Base-by-base conservation (phyloP, 2,888 invertebrate species). In the Lasioglossum oenotherae region DNA sequence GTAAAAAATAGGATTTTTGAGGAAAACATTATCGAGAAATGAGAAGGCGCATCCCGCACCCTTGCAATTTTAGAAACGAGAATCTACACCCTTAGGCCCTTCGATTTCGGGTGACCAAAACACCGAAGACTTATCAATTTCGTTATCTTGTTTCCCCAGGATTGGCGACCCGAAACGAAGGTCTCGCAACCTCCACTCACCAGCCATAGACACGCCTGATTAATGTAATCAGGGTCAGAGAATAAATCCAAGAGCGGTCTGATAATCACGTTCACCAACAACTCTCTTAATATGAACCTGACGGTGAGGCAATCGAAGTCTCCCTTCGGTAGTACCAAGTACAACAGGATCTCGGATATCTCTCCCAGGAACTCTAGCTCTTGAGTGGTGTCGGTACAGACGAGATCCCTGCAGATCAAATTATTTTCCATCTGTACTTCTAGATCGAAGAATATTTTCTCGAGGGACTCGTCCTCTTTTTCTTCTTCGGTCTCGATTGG, bases 171-270 rank as follows among this genome's bases (percentile, higher is more conserved):
- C n/a, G 57, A 57, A 57, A 10, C n/a, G n/a, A 57, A 57, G 12
- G 12, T 57, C n/a, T 57, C 12, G 57, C 12, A 69, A 73, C 71
- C 12, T 72, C 38, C 84, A 96, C 97, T 96, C 95, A 98, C 98
- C 96, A 98, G 96, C 97, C 98, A 98, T 93, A 98, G 97, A 93
- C 98, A 97, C 87, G 97, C 97, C 95, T 98, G 98, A 95, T 99
- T 99, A 90, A 99, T 97, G 94, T 98, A 98, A 96, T 99, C 98
- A 77, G 99, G 98, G 95, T 98, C 98, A 71, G 98, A 97, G 85
- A 98, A 95, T 89, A 97, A 95, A 93, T 97, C 96, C 74, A 98
- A 95, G 60, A 97, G 95, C 0, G 98, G 98, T 79, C 96, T 95
- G 80, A 98, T 96, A 72, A 97, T 96, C 78, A 97, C 97, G 93